Evolutionary conservation across 2,797 vertebrate species (phyloP), one percentile per base, ranked within the genome.

Genomic region (Yasuhikotakia modesta): DNA sequence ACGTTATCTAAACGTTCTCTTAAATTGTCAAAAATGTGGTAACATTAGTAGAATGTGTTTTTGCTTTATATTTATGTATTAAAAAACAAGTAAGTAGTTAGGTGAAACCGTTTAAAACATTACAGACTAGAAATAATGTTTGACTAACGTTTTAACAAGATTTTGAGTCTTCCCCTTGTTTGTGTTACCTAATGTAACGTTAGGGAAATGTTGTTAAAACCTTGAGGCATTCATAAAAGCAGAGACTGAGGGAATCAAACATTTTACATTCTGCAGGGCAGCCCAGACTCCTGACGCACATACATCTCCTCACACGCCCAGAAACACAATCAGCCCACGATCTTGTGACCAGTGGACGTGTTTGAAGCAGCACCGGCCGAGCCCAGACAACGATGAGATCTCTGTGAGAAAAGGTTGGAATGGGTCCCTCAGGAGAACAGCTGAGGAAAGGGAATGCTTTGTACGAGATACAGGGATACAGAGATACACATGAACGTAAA

Each of bases 391-490:
- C 24, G 12, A 69, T 27, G 66, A 64, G 72, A 79, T 82, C 73
- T 79, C 60, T 76, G 73, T 76, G 73, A 79, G 73, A 82, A 79
- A 75, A 53, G 73, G 45, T 50, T 65, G 65, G 24, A 77, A 77
- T 46, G 57, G 19, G 73, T 82, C 68, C 73, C 68, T 22, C 58
- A 72, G 70, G 81, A 80, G 73, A 76, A 72, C 73, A 82, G 73
- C 73, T 72, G 78, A 72, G 68, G 45, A 60, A 60, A 52, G 35
- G 45, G 24, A 75, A 57, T 73, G 68, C 45, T 58, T 58, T 55
- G 46, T 53, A 73, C 58, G 46, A 57, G 32, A 70, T 43, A 55
- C 19, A 65, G 16, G 5, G 21, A 66, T 27, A 74, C 32, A 81
- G 5, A 7, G 21, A 66, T 43, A 74, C 32, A 81, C 30, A 52